Evolutionary conservation across 2,113 vertebrate species (phyloP), one percentile per base, ranked within the genome.

Genomic region (Calypte anna): DNA sequence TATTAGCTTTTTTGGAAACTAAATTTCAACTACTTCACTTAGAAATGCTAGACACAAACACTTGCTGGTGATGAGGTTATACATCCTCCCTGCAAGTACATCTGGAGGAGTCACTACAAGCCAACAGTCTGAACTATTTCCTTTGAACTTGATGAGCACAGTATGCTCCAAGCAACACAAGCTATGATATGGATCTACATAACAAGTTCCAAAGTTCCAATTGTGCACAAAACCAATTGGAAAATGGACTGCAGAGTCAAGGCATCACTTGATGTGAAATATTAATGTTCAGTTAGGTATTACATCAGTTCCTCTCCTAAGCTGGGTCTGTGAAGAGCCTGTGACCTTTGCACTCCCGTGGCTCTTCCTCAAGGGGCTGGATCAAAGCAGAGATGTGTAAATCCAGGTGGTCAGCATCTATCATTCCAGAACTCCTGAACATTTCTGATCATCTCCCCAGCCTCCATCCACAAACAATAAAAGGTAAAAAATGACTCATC

Each of bases 1-100:
- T 12, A 43, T 20, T 23, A 89, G 40, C 13, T 69, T 66, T 24
- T n/a, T 78, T 69, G 80, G 24, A 63, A 50, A 82, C 23, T 88
- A 73, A 72, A 76, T 82, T 91, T 93, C 79, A 88, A 66, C 44
- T 67, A 16, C 66, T 82, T 90, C 61, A 82, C 50, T 91, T 21
- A 25, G 82, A 96, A 94, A 90, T 61, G 59, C 59, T 80, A 62
- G 40, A 69, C 68, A 82, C 30, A 94, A 95, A 88, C 43, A 80
- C 69, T 9, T 62, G 72, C 20, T 73, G 58, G 76, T 30, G 53
- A 82, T 43, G 46, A 93, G 72, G 46, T 88, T 66, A 76, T 40
- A 51, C 51, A 62, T 9, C 12, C 10, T 80, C 36, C 54, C 54
- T 79, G 33, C 57, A 73, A 80, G n/a, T 57, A 57, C 68, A 81